Percentiles rank a stretch among this genome's conserved stretches.
Conservation (phyloP, 2,797 vertebrate species). For the Corythornis leucogaster region DNA sequence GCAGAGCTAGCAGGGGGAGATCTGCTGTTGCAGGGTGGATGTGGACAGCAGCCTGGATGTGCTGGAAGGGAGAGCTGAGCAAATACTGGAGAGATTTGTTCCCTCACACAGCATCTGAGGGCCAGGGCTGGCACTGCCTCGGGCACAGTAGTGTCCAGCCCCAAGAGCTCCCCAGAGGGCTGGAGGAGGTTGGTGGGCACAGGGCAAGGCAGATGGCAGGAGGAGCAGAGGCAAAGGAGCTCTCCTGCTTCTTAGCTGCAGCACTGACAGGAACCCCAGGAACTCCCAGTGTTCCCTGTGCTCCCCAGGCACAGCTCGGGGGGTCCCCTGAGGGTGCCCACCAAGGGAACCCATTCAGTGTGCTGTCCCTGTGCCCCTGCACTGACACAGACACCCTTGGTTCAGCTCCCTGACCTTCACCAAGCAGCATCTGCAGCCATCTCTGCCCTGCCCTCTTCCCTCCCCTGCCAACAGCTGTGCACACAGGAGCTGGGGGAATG, state of each 20-base stretch:
- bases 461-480: conserved; percentile 14
- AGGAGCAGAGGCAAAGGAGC: not conserved
- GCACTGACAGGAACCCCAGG: not conserved
- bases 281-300: not conserved
- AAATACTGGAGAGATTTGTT: not conserved
- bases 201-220: not conserved
- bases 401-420: conserved; percentile 15
- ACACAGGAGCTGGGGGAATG: conserved; percentile 55
- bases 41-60: not conserved
- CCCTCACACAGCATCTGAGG: not conserved
- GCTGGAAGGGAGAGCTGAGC: conserved; percentile 14
- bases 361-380: not conserved
- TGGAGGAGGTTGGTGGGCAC: not conserved
- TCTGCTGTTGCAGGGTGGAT: not conserved
- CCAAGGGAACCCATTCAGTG: not conserved
- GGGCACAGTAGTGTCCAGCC: not conserved
- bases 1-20: not conserved
- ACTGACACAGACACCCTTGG: not conserved
- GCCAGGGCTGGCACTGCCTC: not conserved
- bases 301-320: not conserved
- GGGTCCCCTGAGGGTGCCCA: not conserved
- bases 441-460: not conserved
- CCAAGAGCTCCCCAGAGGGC: not conserved
- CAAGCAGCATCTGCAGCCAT: conserved; percentile 12
- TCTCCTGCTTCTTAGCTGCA: not conserved